Evolutionary conservation across 2,113 vertebrate genomes (phyloP).

Genomic region (Acanthisitta chloris): DNA sequence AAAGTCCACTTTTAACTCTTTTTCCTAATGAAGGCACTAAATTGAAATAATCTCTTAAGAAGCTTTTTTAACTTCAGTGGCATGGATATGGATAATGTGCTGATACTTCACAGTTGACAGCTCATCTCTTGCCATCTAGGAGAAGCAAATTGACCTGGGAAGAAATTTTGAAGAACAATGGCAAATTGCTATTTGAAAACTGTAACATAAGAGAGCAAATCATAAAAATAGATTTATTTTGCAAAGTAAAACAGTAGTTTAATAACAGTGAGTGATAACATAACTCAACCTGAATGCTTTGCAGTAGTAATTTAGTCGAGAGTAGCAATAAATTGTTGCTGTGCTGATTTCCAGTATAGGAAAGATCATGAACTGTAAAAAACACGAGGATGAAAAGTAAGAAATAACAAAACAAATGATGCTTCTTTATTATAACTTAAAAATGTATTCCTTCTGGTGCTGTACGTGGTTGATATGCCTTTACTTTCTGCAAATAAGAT

Average conservation of each 20-base stretch:
- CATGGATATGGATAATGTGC: not conserved
- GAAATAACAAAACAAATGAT: not conserved
- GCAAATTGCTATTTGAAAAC: not conserved
- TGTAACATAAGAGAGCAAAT: not conserved
- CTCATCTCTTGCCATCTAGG: not conserved
- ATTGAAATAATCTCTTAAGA: not conserved
- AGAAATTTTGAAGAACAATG: not conserved
- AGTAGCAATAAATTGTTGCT: not conserved
- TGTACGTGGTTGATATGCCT: not conserved
- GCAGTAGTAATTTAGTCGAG: not conserved
- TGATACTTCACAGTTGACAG: not conserved
- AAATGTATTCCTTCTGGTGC: not conserved
- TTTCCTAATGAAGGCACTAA: not conserved
- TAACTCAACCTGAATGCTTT: not conserved
- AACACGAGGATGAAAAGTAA: not conserved
- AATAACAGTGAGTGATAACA: not conserved
- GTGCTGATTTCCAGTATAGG: not conserved
- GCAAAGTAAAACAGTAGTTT: not conserved
- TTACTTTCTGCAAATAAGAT: not conserved
- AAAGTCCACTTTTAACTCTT: not conserved
- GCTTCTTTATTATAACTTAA: not conserved
- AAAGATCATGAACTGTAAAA: not conserved
- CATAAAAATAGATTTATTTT: not conserved
- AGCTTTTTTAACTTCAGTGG: not conserved
- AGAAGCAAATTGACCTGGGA: not conserved